phyloP scores from a whole-genome alignment of 2,113 vertebrate species.

The Cardinalis cardinalis region DNA sequence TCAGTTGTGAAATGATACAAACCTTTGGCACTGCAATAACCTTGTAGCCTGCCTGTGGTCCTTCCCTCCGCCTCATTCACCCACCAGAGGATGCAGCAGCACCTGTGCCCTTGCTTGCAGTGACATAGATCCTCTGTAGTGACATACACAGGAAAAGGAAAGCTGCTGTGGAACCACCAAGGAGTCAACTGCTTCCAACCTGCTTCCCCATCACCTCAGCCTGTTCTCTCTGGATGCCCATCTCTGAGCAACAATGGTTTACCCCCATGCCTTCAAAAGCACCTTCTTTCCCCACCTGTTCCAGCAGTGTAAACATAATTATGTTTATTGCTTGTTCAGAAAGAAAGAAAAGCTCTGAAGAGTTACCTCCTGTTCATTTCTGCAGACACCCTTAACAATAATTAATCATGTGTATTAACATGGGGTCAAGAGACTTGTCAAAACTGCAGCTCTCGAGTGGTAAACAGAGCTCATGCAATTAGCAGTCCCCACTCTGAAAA shows the following conservation, averaged over 20 bases:
- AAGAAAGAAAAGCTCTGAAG: neutral
- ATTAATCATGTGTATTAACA: constrained; percentile 21
- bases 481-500: neutral
- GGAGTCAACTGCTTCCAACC: neutral
- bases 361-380: fast-evolving
- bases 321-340: neutral
- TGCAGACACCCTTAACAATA: neutral
- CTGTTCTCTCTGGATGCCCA: neutral
- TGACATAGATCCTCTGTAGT: neutral
- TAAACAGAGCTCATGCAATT: constrained; percentile 32
- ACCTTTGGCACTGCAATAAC: fast-evolving
- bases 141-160: neutral
- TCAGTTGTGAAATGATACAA: neutral
- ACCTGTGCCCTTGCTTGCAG: neutral
- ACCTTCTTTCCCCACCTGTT: neutral
- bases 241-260: fast-evolving
- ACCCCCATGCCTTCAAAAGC: neutral
- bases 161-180: fast-evolving
- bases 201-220: fast-evolving
- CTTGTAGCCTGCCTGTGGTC: fast-evolving
- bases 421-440: constrained; percentile 29
- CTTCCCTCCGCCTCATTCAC: neutral
- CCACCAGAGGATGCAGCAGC: neutral
- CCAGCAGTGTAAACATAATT: neutral
- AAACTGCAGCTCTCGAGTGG: neutral